These are phyloP conservation scores for Hyles vespertilio DNA, from an alignment of 1,140 invertebrate species.

Conservation along the genomic window DNA sequence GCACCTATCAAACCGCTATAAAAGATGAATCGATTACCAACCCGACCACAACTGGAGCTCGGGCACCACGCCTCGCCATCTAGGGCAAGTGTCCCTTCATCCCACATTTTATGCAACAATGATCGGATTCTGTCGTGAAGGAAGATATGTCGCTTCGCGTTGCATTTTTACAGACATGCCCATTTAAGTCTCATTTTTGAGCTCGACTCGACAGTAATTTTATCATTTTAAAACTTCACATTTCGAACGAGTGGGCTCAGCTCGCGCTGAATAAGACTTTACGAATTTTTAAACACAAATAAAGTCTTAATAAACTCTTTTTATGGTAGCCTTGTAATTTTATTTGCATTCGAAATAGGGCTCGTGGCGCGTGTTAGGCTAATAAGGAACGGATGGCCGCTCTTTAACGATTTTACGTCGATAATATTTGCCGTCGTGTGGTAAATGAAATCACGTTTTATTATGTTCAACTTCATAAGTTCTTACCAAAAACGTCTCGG, in stretches of 20 bases:
- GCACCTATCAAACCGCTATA: constrained; percentile 46
- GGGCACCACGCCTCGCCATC: constrained; percentile 5
- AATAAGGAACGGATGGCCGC: constrained; percentile 57
- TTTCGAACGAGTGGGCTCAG: constrained; percentile 43
- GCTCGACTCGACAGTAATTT: constrained; percentile 48
- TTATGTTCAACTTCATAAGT: constrained; percentile 30
- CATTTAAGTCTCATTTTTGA: constrained; percentile 64
- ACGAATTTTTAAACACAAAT: constrained; percentile 64
- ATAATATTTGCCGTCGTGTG: constrained; percentile 39
- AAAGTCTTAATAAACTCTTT: constrained; percentile 66
- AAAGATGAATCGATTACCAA: constrained; percentile 55
- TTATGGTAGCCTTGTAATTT: constrained; percentile 62
- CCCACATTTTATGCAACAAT: constrained; percentile 48
- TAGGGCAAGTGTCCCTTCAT: constrained; percentile 30
- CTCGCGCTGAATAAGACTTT: constrained; percentile 59
- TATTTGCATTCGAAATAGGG: constrained; percentile 60
- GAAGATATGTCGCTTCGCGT: constrained; percentile 46
- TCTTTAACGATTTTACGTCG: constrained; percentile 41
- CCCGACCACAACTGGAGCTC: constrained; percentile 19
- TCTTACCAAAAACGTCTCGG: constrained; percentile 28
- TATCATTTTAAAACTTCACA: constrained; percentile 62
- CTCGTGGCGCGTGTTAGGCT: constrained; percentile 52
- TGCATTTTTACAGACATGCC: constrained; percentile 45
- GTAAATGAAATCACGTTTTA: constrained; percentile 43
- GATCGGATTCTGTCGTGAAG: constrained; percentile 51